Percentiles rank a stretch among this genome's conserved stretches.
These are phyloP conservation scores for Polydesmus complanatus DNA, from an alignment of 2,888 invertebrate species.

Conservation along the genomic window DNA sequence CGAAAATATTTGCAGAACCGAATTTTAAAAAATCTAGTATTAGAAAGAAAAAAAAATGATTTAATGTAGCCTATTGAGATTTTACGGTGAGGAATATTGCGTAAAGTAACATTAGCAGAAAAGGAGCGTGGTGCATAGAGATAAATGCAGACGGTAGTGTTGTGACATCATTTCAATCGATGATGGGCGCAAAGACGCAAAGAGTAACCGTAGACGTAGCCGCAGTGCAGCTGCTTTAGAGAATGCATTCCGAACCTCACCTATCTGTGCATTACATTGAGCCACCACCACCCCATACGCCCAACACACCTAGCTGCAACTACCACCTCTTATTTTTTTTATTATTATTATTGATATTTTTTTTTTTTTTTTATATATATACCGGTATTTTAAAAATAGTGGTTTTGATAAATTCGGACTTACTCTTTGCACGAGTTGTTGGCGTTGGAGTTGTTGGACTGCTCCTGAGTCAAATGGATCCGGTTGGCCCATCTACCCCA, in stretches of 20 bases:
- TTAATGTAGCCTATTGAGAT: too few species aligned
- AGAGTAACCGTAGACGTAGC: not conserved
- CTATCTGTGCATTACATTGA: not conserved
- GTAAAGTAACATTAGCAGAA: too few species aligned
- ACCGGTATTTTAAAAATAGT: too few species aligned
- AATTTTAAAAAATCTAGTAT: too few species aligned
- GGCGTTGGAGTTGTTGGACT: not conserved
- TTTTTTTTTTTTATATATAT: not conserved
- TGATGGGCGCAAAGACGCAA: not conserved
- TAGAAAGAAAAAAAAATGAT: too few species aligned
- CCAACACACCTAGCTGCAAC: not conserved
- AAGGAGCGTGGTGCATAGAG: too few species aligned
- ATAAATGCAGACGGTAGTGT: too few species aligned
- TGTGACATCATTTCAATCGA: not conserved
- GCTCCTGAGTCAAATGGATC: not conserved
- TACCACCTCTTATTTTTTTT: not conserved
- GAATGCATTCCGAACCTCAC: not conserved
- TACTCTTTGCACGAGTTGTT: not conserved
- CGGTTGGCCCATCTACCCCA: not conserved
- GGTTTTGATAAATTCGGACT: too few species aligned
- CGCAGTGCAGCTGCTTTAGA: not conserved
- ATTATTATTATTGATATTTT: not conserved
- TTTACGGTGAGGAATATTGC: too few species aligned
- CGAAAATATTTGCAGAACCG: too few species aligned
- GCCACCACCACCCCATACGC: not conserved